Percentiles rank a stretch among this genome's conserved stretches.
These are phyloP conservation scores for Sepiola atlantica DNA, from an alignment of 2,888 invertebrate species.

Conservation along the genomic window DNA sequence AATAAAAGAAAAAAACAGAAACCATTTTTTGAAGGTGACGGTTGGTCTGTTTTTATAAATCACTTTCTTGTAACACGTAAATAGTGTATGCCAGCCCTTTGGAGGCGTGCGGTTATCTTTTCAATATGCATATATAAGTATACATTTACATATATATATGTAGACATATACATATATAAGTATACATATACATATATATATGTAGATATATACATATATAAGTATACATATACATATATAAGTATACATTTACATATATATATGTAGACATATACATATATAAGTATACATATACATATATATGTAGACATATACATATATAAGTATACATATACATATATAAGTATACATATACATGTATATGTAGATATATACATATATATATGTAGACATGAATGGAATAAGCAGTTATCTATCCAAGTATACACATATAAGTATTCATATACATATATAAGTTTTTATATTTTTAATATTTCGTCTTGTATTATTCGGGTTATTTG, in stretches of 20 bases:
- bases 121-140: not conserved
- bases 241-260: not conserved
- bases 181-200: not conserved
- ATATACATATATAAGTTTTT: too few species aligned
- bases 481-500: too few species aligned
- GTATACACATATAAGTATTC: not conserved
- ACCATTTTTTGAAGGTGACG: not conserved
- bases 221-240: not conserved
- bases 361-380: not conserved
- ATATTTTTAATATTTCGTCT: not conserved
- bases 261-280: not conserved
- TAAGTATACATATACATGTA: not conserved
- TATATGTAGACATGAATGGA: not conserved
- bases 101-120: not conserved
- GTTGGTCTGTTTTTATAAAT: too few species aligned
- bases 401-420: not conserved
- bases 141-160: not conserved
- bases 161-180: not conserved
- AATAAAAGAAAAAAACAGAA: not conserved
- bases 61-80: not conserved
- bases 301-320: not conserved
- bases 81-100: not conserved
- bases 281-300: not conserved
- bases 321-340: not conserved
- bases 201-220: not conserved